Percentiles rank a stretch among this genome's conserved stretches.
Evolutionary conservation across 2,888 invertebrate genomes (phyloP).

Genomic region (Lysandra bellargus): DNA sequence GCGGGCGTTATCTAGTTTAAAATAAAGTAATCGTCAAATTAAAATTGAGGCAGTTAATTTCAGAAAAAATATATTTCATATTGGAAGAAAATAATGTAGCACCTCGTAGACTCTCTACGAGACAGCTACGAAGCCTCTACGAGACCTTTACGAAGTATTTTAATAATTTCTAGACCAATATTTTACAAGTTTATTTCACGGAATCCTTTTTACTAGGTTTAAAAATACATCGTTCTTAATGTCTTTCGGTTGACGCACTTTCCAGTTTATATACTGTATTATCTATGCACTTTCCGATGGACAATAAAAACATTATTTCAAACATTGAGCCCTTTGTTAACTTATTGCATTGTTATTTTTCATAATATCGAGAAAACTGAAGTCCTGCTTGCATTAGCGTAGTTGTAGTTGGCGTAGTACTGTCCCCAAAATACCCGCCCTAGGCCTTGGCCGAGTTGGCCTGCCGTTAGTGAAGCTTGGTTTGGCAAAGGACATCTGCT

Average conservation of each 20-base stretch:
- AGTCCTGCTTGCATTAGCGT: background rate
- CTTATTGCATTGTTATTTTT: background rate
- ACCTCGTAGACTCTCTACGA: background rate
- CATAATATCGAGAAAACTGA: background rate
- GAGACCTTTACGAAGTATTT: background rate
- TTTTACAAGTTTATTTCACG: background rate
- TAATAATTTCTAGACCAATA: background rate
- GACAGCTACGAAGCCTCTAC: background rate
- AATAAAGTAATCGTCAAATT: too few relatives aligned
- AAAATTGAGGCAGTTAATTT: too few relatives aligned
- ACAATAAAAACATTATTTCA: too few relatives aligned
- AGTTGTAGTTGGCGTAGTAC: background rate
- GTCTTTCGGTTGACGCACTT: background rate
- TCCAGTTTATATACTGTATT: too few relatives aligned
- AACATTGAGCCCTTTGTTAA: background rate
- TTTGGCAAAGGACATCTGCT: constrained; percentile 10
- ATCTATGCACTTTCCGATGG: too few relatives aligned
- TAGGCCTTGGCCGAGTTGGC: constrained; percentile 27
- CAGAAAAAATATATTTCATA: too few relatives aligned
- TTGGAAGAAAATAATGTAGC: background rate
- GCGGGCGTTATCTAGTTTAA: too few relatives aligned
- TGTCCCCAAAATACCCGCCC: background rate
- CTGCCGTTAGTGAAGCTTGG: background rate
- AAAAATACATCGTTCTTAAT: background rate
- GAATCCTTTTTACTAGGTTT: background rate